Conservation (phyloP, 2,113 vertebrate genomes). For the Vulpes vulpes region DNA sequence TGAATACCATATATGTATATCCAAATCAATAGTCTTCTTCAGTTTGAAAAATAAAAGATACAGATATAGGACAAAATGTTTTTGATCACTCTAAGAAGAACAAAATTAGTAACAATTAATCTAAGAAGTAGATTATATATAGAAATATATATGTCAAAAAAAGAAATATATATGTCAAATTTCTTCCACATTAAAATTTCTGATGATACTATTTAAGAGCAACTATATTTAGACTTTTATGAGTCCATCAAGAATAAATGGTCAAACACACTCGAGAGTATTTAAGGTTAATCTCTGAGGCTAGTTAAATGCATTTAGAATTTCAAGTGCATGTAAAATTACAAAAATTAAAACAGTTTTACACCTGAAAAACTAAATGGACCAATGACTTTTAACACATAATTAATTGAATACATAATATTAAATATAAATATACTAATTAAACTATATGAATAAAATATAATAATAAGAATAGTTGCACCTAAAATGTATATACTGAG, state of each 20-base stretch:
- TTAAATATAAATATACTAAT: neutral
- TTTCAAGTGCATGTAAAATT: neutral
- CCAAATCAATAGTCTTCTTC: neutral
- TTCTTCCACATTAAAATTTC: neutral
- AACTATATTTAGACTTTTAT: neutral
- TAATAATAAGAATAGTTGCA: neutral
- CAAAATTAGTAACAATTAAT: conserved; percentile 5
- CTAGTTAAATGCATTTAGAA: neutral
- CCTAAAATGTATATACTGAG: neutral
- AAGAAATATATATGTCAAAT: neutral
- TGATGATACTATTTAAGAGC: neutral
- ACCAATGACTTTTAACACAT: neutral
- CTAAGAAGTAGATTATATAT: neutral
- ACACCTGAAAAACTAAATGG: neutral
- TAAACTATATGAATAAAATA: neutral
- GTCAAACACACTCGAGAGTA: neutral
- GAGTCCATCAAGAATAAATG: neutral
- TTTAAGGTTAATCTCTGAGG: neutral
- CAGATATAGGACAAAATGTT: neutral
- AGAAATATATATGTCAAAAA: too few relatives aligned
- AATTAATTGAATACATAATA: neutral
- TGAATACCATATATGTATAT: neutral
- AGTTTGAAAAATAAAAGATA: neutral
- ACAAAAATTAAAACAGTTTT: neutral
- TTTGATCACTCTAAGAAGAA: neutral